Conservation (phyloP, 2,113 vertebrate species). For the Sula dactylatra region DNA sequence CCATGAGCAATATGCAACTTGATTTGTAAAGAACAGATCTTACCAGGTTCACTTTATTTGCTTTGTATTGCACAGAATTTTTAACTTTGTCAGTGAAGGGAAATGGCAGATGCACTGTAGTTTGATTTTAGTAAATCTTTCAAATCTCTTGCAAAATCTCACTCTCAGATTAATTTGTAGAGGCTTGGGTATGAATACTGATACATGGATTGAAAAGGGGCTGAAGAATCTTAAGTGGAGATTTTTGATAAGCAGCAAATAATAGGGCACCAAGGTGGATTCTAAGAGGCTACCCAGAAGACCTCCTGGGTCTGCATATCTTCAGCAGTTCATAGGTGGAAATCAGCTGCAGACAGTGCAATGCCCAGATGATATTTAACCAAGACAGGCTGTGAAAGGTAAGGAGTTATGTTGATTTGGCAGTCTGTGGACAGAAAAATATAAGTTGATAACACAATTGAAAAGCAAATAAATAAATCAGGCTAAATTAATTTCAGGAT, state of each 20-base stretch:
- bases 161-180: constrained; percentile 24
- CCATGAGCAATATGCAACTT: not conserved
- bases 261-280: not conserved
- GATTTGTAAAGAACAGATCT: constrained; percentile 36
- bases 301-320: not conserved
- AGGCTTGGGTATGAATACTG: constrained; percentile 1
- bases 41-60: not conserved
- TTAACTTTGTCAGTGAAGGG: not conserved
- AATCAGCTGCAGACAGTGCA: not conserved
- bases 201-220: not conserved
- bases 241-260: constrained; percentile 15
- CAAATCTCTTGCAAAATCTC: constrained; percentile 17
- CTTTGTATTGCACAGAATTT: not conserved
- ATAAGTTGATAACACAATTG: not conserved
- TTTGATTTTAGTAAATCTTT: constrained; percentile 20
- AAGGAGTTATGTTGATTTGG: not conserved
- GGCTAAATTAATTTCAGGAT: not conserved
- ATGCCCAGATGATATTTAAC: not conserved
- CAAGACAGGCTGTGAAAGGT: not conserved
- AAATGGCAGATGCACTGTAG: not conserved
- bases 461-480: not conserved
- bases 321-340: not conserved
- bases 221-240: not conserved
- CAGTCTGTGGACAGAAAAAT: not conserved
- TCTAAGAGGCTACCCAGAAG: not conserved